A percentile compares a stretch with the other conserved stretches of the same genome.
phyloP scores from a whole-genome alignment of 1,140 invertebrate genomes.

The Achroia grisella region DNA sequence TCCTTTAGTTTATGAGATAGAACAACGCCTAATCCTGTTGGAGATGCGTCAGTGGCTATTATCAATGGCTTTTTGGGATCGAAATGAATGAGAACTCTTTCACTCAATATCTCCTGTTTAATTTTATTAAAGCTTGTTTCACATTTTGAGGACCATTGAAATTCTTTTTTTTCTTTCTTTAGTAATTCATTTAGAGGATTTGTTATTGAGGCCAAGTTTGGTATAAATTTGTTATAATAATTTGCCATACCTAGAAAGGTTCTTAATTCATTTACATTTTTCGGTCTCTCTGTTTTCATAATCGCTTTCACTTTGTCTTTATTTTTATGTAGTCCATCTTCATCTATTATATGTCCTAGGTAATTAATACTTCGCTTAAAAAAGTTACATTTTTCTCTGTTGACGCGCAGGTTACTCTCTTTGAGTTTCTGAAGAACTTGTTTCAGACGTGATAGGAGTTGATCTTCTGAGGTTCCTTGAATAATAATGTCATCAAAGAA shows the following conservation, averaged over 20 bases:
- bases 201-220: constrained; percentile 15
- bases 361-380: constrained; percentile 10
- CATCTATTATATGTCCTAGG: constrained; percentile 12
- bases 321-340: constrained; percentile 11
- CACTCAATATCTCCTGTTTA: constrained; percentile 22
- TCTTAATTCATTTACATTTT: constrained; percentile 23
- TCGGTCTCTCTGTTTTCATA: neutral
- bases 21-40: constrained; percentile 7
- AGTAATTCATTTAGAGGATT: constrained; percentile 19
- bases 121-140: constrained; percentile 20
- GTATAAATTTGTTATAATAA: constrained; percentile 36
- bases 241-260: constrained; percentile 28
- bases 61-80: constrained; percentile 15
- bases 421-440: constrained; percentile 5
- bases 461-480: constrained; percentile 5
- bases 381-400: constrained; percentile 12
- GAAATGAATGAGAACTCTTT: constrained; percentile 37
- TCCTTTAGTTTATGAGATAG: constrained; percentile 1
- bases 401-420: constrained; percentile 9
- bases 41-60: constrained; percentile 8
- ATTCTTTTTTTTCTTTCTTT: constrained; percentile 13
- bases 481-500: too few species aligned
- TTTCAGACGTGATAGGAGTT: neutral
- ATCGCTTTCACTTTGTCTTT: constrained; percentile 7
- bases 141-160: constrained; percentile 26